A percentile compares a stretch with the other conserved stretches of the same genome.
These are phyloP conservation scores for Spodoptera picta DNA, from an alignment of 2,888 invertebrate genomes.

Conservation along the genomic window DNA sequence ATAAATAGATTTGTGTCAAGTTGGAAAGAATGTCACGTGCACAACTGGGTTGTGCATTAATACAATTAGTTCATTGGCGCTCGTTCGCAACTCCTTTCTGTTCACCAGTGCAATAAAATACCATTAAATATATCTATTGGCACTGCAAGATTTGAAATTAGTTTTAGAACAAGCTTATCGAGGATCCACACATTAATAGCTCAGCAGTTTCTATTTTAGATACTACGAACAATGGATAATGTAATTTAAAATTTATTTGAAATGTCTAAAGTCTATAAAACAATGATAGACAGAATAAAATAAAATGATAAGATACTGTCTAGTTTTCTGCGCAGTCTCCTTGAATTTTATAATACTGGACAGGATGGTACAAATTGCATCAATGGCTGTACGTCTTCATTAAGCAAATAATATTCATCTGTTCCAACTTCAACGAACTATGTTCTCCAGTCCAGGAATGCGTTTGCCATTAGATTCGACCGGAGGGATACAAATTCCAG, in stretches of 20 bases:
- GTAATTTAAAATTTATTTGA: too few relatives aligned
- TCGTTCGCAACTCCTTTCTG: not conserved
- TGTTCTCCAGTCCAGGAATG: constrained; percentile 11
- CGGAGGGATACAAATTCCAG: constrained; percentile 16
- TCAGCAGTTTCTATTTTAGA: too few relatives aligned
- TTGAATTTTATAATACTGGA: not conserved
- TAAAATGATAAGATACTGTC: too few relatives aligned
- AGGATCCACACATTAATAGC: too few relatives aligned
- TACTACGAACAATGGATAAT: too few relatives aligned
- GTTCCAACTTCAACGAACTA: constrained; percentile 11
- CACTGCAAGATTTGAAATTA: too few relatives aligned
- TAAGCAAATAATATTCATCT: constrained; percentile 2
- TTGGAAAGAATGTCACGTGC: not conserved
- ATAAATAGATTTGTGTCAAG: not conserved
- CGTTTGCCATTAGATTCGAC: constrained; percentile 15
- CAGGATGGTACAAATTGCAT: not conserved
- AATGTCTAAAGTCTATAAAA: too few relatives aligned
- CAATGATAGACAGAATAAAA: too few relatives aligned
- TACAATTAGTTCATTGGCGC: not conserved
- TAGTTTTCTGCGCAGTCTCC: too few relatives aligned
- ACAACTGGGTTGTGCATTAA: not conserved
- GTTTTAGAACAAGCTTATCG: too few relatives aligned
- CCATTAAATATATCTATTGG: not conserved
- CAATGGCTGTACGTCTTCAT: not conserved
- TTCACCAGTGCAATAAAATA: not conserved